Conservation (phyloP, 2,888 invertebrate species). For the Lepeophtheirus nordmannii region DNA sequence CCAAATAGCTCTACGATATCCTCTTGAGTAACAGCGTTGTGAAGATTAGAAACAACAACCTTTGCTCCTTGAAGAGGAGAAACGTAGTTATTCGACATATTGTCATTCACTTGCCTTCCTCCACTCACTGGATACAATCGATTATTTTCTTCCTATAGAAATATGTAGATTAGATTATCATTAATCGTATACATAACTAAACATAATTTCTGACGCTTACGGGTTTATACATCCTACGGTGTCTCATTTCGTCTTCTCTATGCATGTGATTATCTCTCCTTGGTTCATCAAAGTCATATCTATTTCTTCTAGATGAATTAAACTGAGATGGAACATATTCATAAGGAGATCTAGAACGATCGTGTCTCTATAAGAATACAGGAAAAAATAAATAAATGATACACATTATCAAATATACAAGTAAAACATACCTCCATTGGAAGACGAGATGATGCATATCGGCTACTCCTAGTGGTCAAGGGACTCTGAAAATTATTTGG, state of each 20-base stretch:
- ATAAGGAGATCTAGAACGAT: conserved; percentile 7
- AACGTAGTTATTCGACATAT: not conserved
- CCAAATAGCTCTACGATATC: conserved; percentile 36
- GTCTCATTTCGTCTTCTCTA: not conserved
- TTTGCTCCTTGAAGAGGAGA: conserved; percentile 29
- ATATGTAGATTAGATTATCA: too few relatives aligned
- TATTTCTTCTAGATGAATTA: not conserved
- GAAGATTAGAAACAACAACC: conserved; percentile 33
- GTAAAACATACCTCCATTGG: not conserved
- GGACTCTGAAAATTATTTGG: not conserved
- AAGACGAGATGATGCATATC: not conserved
- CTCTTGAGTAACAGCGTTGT: conserved; percentile 33
- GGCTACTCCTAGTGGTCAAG: not conserved
- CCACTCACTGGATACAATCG: not conserved
- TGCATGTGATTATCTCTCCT: not conserved
- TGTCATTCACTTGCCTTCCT: not conserved
- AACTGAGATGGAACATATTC: not conserved
- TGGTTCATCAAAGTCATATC: conserved; percentile 12
- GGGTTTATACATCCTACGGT: not conserved
- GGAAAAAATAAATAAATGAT: not conserved
- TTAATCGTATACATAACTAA: too few relatives aligned
- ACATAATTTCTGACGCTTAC: not conserved
- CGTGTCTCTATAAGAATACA: not conserved
- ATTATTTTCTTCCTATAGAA: not conserved
- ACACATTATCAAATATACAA: too few relatives aligned